Evolutionary conservation across 1,140 invertebrate species (phyloP).

Genomic region (Zaprionus capensis): DNA sequence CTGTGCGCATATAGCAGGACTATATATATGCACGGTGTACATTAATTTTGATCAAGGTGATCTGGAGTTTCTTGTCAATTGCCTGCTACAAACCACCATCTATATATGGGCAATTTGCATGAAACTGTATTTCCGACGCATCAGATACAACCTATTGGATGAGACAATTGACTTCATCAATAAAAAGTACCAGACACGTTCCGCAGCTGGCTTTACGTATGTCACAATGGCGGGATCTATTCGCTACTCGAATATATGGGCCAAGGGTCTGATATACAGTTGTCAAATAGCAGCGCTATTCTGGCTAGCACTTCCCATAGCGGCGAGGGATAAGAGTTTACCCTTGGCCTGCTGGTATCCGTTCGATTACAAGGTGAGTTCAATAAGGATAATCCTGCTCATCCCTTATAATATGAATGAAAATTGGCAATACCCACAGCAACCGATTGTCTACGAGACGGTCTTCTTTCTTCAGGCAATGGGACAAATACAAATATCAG

Average conservation of each 20-base stretch:
- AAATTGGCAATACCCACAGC: constrained; percentile 7
- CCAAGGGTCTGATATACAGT: constrained; percentile 49
- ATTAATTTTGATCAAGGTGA: constrained; percentile 37
- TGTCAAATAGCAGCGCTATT: constrained; percentile 46
- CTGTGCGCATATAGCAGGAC: constrained; percentile 32
- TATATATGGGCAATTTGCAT: constrained; percentile 76
- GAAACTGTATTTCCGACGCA: constrained; percentile 73
- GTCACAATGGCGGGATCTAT: constrained; percentile 58
- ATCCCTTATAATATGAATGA: neutral
- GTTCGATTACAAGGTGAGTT: constrained; percentile 49
- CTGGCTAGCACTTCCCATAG: constrained; percentile 45
- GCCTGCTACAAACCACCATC: constrained; percentile 74
- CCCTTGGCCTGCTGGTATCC: constrained; percentile 58
- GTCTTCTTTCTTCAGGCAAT: constrained; percentile 44
- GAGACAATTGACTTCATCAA: constrained; percentile 61
- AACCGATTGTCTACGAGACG: constrained; percentile 40
- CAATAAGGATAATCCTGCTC: neutral
- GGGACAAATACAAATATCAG: constrained; percentile 47
- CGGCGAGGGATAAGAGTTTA: constrained; percentile 39
- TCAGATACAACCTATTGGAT: constrained; percentile 41
- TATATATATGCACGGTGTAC: constrained; percentile 47
- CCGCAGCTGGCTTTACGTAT: constrained; percentile 66
- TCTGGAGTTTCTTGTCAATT: constrained; percentile 69
- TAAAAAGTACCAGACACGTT: constrained; percentile 50
- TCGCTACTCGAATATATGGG: constrained; percentile 60